phyloP scores from a whole-genome alignment of 2,113 vertebrate species.

The Tupaia chinensis region DNA sequence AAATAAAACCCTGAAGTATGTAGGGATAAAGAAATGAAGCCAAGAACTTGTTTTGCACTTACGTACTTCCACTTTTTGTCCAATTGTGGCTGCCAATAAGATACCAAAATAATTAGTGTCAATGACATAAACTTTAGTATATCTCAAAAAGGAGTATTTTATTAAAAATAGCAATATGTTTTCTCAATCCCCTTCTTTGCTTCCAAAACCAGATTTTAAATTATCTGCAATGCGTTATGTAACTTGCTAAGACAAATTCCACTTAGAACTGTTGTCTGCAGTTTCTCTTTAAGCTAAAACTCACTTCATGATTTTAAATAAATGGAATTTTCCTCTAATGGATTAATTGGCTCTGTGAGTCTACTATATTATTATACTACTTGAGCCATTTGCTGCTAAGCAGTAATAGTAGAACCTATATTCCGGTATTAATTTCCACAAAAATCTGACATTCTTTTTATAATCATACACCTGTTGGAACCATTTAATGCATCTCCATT shows the following conservation, averaged over 20 bases:
- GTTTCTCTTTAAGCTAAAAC: constrained; percentile 81
- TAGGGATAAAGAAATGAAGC: constrained; percentile 79
- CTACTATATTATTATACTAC: constrained; percentile 77
- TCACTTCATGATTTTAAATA: constrained; percentile 79
- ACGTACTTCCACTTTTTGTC: constrained; percentile 79
- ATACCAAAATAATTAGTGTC: constrained; percentile 88
- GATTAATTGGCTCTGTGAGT: constrained; percentile 86
- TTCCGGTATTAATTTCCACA: constrained; percentile 75
- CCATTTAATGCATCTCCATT: constrained; percentile 74
- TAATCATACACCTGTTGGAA: constrained; percentile 81
- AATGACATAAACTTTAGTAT: constrained; percentile 81
- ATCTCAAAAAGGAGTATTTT: constrained; percentile 82
- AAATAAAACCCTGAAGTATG: constrained; percentile 87
- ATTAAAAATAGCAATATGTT: constrained; percentile 84
- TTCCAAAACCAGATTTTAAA: constrained; percentile 82
- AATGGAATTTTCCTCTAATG: constrained; percentile 86
- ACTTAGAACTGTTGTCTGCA: constrained; percentile 85
- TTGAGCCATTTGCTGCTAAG: constrained; percentile 81
- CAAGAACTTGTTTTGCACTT: constrained; percentile 85
- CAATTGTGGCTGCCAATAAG: constrained; percentile 85
- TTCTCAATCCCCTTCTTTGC: constrained; percentile 76
- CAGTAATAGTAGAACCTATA: constrained; percentile 74
- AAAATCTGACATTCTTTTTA: constrained; percentile 83
- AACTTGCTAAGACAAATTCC: constrained; percentile 80
- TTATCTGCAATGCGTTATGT: constrained; percentile 80